These are phyloP conservation scores for Hylia prasina DNA, from an alignment of 2,113 vertebrate species.

Conservation along the genomic window DNA sequence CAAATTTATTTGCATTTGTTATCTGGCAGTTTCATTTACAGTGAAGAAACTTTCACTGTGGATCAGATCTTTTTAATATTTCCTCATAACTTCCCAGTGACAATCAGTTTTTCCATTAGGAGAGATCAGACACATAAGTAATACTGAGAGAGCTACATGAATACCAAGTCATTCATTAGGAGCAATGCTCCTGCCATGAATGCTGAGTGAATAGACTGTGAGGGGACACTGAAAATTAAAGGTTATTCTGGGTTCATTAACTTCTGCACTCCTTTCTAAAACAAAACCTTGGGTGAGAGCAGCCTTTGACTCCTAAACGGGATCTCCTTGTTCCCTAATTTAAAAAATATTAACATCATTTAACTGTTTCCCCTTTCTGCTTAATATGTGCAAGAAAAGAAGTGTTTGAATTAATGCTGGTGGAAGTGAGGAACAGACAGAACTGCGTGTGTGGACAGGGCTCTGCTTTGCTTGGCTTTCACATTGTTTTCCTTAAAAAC, in stretches of 20 bases:
- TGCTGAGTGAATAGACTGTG: slow-evolving; percentile 31
- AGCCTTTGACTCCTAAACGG: slow-evolving; percentile 53
- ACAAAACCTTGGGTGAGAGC: slow-evolving; percentile 47
- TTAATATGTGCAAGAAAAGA: not conserved
- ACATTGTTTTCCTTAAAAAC: not conserved
- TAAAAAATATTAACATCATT: slow-evolving; percentile 52
- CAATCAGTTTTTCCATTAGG: slow-evolving; percentile 65
- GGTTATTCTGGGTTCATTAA: slow-evolving; percentile 60
- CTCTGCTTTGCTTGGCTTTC: not conserved
- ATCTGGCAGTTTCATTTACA: slow-evolving; percentile 48
- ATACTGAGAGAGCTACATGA: slow-evolving; percentile 47
- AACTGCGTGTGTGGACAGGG: accelerated
- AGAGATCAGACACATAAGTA: slow-evolving; percentile 64
- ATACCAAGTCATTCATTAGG: slow-evolving; percentile 67
- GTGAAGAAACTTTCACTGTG: slow-evolving; percentile 38
- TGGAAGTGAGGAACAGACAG: not conserved
- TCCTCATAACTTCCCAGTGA: slow-evolving; percentile 58
- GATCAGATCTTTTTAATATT: slow-evolving; percentile 60
- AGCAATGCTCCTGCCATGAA: slow-evolving; percentile 24
- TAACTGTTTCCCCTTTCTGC: slow-evolving; percentile 38
- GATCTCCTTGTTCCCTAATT: slow-evolving; percentile 57
- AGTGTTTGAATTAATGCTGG: not conserved
- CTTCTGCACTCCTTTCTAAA: slow-evolving; percentile 54
- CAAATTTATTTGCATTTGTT: slow-evolving; percentile 55
- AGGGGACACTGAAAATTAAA: slow-evolving; percentile 61